phyloP scores from a whole-genome alignment of 2,888 invertebrate species.

The Drosophila koepferae region DNA sequence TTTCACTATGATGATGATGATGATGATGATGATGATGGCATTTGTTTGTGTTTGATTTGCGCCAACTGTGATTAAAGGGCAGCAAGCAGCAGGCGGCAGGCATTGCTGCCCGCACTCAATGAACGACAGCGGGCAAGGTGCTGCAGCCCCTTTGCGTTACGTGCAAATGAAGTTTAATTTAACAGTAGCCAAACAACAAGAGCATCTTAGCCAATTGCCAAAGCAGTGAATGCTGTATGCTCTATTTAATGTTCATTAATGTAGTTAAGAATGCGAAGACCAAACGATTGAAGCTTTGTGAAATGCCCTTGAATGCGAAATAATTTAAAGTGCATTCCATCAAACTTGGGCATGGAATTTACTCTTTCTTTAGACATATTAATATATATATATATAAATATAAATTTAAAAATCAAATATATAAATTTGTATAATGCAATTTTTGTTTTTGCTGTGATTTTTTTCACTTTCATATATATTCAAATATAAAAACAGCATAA shows the following conservation, averaged over 20 bases:
- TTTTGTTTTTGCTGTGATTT: no score
- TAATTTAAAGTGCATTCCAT: no score
- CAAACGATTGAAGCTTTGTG: background rate
- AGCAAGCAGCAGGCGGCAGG: conserved; percentile 24
- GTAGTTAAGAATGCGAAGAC: background rate
- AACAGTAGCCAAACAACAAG: conserved; percentile 45
- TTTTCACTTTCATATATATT: no score
- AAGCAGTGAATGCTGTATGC: conserved; percentile 6
- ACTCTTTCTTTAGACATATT: no score
- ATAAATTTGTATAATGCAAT: no score
- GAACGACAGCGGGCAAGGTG: conserved; percentile 17
- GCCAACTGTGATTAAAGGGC: conserved; percentile 76
- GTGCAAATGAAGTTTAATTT: conserved; percentile 68
- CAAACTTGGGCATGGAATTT: no score
- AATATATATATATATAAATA: no score
- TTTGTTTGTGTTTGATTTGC: conserved; percentile 75
- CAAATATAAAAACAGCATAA: no score
- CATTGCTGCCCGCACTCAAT: conserved; percentile 7
- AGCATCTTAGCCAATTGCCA: background rate
- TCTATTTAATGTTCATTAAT: background rate
- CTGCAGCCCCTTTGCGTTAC: conserved; percentile 21
- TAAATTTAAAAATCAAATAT: no score
- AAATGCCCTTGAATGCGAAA: no score
- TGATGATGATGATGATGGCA: conserved; percentile 50
- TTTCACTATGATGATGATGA: conserved; percentile 36